Evolutionary conservation across 2,888 invertebrate species (phyloP), one percentile per base, ranked within the genome.

Genomic region (Sepioteuthis lessoniana): DNA sequence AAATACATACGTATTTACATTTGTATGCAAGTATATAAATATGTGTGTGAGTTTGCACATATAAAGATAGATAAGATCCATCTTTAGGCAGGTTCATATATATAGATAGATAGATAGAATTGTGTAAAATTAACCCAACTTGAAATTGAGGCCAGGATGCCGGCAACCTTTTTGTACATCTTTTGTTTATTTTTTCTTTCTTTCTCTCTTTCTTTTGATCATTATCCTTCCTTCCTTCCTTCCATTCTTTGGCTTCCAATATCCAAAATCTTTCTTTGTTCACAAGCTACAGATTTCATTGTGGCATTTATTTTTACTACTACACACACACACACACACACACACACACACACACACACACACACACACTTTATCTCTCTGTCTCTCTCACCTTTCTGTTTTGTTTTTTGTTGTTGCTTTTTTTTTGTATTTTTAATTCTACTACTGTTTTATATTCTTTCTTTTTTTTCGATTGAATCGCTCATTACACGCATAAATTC

Each of bases 61-160:
- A 55, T 76, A 76, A 8, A 8, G 16, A n/a, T 13, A 13, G 25
- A 2, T 5, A 55, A 31, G 31, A 76, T 76, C 31, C n/a, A 76
- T 76, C 10, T n/a, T n/a, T 13, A 76, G 31, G n/a, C n/a, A 76
- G 10, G 1, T 76, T 8, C 10, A 76, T 1, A 76, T 10, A 76
- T 13, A n/a, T 13, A 76, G 8, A n/a, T n/a, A n/a, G n/a, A n/a
- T n/a, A n/a, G n/a, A n/a, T n/a, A n/a, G 76, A 16, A 76, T n/a
- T n/a, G n/a, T 76, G 76, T 35, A 76, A n/a, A 76, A 76, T 76
- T 76, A 76, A 76, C 76, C n/a, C 21, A 76, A n/a, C n/a, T 76
- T 35, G 76, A n/a, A 76, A 76, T 76, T 35, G n/a, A 76, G 76
- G 76, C 76, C 76, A 76, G 76, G 76, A 76, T 76, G 76, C 76